These are phyloP conservation scores for Agapornis roseicollis DNA, from an alignment of 2,113 vertebrate species.

Conservation along the genomic window DNA sequence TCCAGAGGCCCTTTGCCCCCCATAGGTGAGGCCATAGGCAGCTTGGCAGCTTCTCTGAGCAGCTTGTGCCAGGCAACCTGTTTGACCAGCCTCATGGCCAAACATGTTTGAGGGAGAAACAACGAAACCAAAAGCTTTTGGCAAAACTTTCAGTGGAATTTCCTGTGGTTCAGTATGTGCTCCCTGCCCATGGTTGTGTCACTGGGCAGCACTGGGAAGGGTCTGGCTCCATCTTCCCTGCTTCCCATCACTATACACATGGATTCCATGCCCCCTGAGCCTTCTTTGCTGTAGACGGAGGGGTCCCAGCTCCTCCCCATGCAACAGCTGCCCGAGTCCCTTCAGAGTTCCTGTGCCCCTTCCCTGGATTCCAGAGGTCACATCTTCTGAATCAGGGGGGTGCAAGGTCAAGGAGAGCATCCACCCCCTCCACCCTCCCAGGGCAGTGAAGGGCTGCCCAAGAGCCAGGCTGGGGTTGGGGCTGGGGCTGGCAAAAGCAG, in stretches of 20 bases:
- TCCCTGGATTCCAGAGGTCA: background rate
- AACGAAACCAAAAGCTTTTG: too few relatives aligned
- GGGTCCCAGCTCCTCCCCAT: rapidly evolving
- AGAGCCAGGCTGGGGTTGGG: background rate
- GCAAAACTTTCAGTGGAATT: background rate
- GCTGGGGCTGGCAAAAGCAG: background rate
- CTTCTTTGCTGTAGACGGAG: too few relatives aligned
- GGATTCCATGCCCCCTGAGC: rapidly evolving
- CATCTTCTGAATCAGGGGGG: background rate
- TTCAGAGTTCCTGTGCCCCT: too few relatives aligned
- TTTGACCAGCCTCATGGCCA: background rate
- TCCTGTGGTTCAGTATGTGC: background rate
- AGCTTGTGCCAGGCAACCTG: background rate
- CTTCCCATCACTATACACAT: rapidly evolving
- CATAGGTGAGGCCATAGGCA: rapidly evolving
- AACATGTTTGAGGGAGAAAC: background rate
- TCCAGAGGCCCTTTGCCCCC: too few relatives aligned
- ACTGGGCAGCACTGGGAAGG: background rate
- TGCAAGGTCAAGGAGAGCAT: background rate
- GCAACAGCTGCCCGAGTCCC: background rate
- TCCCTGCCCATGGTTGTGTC: background rate
- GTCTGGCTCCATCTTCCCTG: background rate
- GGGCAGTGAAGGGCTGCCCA: background rate
- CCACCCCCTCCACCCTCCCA: background rate
- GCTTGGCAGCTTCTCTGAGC: background rate